A percentile compares a stretch with the other conserved stretches of the same genome.
Evolutionary conservation across 2,888 invertebrate genomes (phyloP).

Genomic region (Aphidoletes aphidimyza): DNA sequence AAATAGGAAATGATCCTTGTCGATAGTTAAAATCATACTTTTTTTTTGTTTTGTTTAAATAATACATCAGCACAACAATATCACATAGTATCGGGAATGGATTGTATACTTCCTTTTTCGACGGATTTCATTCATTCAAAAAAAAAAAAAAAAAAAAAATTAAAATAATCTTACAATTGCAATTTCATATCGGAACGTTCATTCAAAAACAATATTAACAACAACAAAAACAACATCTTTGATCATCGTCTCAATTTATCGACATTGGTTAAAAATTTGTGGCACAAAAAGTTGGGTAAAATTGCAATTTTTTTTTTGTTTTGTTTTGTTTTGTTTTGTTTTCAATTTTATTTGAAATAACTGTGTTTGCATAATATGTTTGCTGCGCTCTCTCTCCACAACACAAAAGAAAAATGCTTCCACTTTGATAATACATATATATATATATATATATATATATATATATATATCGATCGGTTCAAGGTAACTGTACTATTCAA

Average conservation of each 20-base stretch:
- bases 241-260: too few species aligned
- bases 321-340: not conserved
- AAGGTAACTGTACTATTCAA: slow-evolving; percentile 23
- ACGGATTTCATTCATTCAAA: not conserved
- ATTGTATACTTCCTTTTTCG: slow-evolving; percentile 23
- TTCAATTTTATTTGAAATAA: not conserved
- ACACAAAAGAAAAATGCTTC: not conserved
- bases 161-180: not conserved
- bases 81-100: slow-evolving; percentile 1
- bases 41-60: too few species aligned
- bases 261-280: slow-evolving; percentile 36
- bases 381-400: too few species aligned
- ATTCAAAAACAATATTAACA: not conserved
- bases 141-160: too few species aligned
- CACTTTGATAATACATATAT: too few species aligned
- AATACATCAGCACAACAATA: slow-evolving; percentile 35
- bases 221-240: too few species aligned
- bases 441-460: too few species aligned
- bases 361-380: too few species aligned
- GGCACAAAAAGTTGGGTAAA: not conserved
- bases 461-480: not conserved
- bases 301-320: not conserved
- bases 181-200: too few species aligned
- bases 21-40: slow-evolving; percentile 9
- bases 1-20: not conserved